Percentiles rank a stretch among this genome's conserved stretches.
Conservation (phyloP, 2,888 invertebrate genomes). For the Marronus borbonicus region DNA sequence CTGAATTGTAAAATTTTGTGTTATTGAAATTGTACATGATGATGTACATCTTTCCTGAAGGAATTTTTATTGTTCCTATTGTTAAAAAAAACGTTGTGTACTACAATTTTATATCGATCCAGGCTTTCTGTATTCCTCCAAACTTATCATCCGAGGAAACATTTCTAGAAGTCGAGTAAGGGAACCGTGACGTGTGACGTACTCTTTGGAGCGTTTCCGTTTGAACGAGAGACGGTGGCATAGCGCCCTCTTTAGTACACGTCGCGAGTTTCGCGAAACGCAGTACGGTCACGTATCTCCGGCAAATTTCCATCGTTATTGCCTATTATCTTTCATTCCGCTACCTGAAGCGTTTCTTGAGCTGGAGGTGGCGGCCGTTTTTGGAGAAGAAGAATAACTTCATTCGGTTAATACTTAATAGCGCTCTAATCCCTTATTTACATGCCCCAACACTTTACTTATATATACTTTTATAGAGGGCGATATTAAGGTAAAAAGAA, state of each 20-base stretch:
- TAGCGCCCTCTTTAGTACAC: constrained; percentile 20
- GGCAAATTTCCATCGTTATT: constrained; percentile 64
- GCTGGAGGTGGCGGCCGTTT: constrained; percentile 32
- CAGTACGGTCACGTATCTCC: constrained; percentile 60
- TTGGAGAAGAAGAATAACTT: constrained; percentile 57
- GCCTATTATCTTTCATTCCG: constrained; percentile 63
- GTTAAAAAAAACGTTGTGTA: no score
- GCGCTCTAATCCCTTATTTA: constrained; percentile 58
- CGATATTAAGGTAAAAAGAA: constrained; percentile 49
- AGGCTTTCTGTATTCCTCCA: no score
- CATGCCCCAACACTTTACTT: constrained; percentile 56
- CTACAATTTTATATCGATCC: no score
- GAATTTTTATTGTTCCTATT: no score
- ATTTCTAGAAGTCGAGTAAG: no score
- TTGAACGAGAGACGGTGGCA: not conserved
- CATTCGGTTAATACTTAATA: constrained; percentile 60
- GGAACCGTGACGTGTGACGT: no score
- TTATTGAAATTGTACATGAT: no score
- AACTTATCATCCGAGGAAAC: no score
- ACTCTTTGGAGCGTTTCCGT: no score
- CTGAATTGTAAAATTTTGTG: no score
- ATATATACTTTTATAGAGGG: constrained; percentile 50
- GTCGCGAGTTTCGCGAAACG: constrained; percentile 52
- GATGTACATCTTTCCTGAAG: no score
- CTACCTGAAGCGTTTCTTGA: constrained; percentile 59